Percentiles rank a stretch among this genome's conserved stretches.
phyloP scores from a whole-genome alignment of 2,113 vertebrate species.

The Sarotherodon lohbergeri region DNA sequence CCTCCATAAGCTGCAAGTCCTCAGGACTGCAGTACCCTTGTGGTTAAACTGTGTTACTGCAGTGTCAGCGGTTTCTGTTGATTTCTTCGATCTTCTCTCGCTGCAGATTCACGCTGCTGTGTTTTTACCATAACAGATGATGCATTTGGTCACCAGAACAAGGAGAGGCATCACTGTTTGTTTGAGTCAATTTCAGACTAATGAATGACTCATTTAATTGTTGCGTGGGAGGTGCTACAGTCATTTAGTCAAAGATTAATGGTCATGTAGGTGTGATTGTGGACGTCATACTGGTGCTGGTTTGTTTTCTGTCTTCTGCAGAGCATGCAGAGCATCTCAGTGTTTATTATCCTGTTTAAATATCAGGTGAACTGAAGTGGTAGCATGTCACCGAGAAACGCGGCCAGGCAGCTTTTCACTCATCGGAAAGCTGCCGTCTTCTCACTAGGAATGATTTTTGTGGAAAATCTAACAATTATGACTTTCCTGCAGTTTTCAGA shows the following conservation, averaged over 20 bases:
- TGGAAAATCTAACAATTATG: neutral
- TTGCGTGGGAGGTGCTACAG: neutral
- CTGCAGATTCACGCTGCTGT: fast-evolving
- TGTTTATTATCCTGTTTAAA: neutral
- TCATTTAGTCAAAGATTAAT: neutral
- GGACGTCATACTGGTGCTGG: neutral
- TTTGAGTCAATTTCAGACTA: neutral
- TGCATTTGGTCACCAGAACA: neutral
- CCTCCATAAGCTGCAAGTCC: neutral
- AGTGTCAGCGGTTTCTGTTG: neutral
- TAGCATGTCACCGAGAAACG: fast-evolving
- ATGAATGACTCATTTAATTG: neutral
- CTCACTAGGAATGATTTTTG: no score
- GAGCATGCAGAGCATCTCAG: neutral
- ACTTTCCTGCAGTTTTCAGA: neutral
- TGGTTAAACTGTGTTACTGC: neutral
- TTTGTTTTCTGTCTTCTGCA: neutral
- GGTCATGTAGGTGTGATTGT: neutral
- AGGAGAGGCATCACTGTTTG: neutral
- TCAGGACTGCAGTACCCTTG: neutral
- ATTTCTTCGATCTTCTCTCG: neutral
- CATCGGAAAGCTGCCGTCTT: fast-evolving
- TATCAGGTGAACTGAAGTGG: neutral
- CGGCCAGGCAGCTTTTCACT: neutral
- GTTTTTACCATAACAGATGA: neutral